phyloP scores from a whole-genome alignment of 2,888 invertebrate genomes.

The Erebia epiphron region DNA sequence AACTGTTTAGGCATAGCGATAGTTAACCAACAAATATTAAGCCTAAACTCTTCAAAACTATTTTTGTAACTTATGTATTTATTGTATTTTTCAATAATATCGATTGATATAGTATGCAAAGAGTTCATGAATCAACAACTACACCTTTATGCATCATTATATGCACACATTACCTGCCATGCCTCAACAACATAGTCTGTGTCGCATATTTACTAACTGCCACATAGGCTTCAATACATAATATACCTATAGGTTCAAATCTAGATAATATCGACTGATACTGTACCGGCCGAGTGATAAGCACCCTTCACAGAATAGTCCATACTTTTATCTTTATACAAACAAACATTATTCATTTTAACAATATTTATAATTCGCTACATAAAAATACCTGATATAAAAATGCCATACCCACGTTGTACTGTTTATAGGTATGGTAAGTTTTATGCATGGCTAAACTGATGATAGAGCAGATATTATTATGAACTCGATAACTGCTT shows the following conservation, averaged over 20 bases:
- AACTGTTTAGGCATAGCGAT: no score
- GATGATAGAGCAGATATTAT: no score
- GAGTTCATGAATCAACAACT: no score
- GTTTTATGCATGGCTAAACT: no score
- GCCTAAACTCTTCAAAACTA: no score
- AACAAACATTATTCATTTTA: background rate
- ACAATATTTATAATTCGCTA: background rate
- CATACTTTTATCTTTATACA: background rate
- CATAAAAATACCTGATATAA: background rate
- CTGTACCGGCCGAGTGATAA: conserved; percentile 1
- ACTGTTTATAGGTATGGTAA: no score
- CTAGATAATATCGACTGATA: background rate
- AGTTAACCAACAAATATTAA: no score
- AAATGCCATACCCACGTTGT: no score
- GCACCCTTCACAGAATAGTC: conserved; percentile 5
- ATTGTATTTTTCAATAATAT: no score
- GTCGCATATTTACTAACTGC: conserved; percentile 1
- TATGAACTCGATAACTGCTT: no score
- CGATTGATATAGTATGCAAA: no score
- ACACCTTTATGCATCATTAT: background rate
- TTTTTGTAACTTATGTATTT: no score
- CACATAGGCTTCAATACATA: background rate
- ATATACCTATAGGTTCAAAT: background rate
- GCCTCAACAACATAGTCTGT: background rate
- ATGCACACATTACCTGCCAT: background rate